These are phyloP conservation scores for Pangasius macronema DNA, from an alignment of 2,797 vertebrate species.

Conservation along the genomic window DNA sequence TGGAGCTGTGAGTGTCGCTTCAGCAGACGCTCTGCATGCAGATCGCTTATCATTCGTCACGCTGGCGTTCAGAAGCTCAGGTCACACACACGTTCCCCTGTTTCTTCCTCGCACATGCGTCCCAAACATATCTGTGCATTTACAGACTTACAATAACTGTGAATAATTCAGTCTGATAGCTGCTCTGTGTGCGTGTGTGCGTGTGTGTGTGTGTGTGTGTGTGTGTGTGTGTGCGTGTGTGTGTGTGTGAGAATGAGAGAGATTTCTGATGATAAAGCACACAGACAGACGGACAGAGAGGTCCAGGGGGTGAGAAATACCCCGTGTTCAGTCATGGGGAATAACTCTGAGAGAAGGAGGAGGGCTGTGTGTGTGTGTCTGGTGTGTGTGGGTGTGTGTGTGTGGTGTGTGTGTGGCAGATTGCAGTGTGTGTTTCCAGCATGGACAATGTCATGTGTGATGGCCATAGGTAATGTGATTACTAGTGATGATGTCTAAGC, in stretches of 20 bases:
- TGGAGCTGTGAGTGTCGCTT: background rate
- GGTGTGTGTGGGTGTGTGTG: slow-evolving; percentile 2
- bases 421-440: background rate
- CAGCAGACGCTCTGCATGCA: background rate
- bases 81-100: background rate
- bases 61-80: background rate
- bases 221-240: background rate
- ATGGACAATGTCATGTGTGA: slow-evolving; percentile 12
- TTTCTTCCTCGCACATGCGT: background rate
- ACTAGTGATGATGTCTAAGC: slow-evolving; percentile 3
- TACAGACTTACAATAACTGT: background rate
- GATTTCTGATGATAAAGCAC: slow-evolving; percentile 13
- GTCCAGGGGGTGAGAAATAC: slow-evolving; percentile 45
- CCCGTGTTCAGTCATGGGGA: slow-evolving; percentile 49
- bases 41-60: background rate
- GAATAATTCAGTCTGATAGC: background rate
- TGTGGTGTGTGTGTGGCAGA: background rate
- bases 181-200: background rate
- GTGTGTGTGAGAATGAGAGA: background rate
- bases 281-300: slow-evolving; percentile 38
- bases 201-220: background rate
- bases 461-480: slow-evolving; percentile 16
- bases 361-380: background rate
- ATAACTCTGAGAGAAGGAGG: background rate
- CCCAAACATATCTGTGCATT: background rate